Percentiles rank a stretch among this genome's conserved stretches.
These are phyloP conservation scores for Urocolius indicus DNA, from an alignment of 2,113 vertebrate species.

Conservation along the genomic window DNA sequence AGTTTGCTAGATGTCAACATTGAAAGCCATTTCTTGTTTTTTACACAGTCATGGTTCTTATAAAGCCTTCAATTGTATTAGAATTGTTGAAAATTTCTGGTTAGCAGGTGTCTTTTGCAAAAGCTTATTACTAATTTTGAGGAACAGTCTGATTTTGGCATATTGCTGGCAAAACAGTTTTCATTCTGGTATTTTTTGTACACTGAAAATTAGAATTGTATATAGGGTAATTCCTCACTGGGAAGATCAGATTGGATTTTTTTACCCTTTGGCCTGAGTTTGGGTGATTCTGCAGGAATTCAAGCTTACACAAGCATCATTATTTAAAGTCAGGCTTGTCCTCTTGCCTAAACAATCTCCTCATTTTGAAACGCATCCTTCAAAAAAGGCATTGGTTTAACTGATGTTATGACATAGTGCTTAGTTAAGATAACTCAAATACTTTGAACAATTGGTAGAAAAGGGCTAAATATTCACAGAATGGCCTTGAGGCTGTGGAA, in stretches of 20 bases:
- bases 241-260: not conserved
- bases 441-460: not conserved
- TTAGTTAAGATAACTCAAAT: not conserved
- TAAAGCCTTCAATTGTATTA: not conserved
- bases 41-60: rapidly evolving
- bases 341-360: not conserved
- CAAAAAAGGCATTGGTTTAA: not conserved
- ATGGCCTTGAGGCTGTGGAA: not conserved
- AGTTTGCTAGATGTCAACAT: not conserved
- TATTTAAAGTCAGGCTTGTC: not conserved
- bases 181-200: rapidly evolving
- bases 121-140: not conserved
- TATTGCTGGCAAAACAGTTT: not conserved
- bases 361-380: not conserved
- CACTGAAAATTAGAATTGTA: not conserved
- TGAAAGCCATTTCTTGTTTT: not conserved
- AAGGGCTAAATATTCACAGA: not conserved
- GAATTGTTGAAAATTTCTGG: rapidly evolving
- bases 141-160: not conserved
- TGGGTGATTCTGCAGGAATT: not conserved
- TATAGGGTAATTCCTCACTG: not conserved
- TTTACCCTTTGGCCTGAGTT: not conserved
- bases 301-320: rapidly evolving
- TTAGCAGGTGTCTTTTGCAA: not conserved
- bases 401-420: not conserved